These are phyloP conservation scores for Melanogrammus aeglefinus DNA, from an alignment of 2,797 vertebrate genomes.

Conservation along the genomic window DNA sequence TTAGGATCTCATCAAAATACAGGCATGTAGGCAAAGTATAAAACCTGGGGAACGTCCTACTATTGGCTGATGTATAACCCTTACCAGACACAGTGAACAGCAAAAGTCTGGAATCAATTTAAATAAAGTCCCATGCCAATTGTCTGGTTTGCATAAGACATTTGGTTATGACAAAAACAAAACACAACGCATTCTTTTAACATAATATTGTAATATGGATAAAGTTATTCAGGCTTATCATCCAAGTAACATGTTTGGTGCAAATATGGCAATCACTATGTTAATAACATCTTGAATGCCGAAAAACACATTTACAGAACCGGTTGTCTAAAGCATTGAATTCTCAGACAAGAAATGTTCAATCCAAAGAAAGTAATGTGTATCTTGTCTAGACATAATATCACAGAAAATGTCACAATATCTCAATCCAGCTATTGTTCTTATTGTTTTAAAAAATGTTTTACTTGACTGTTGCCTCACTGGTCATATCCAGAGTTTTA, in stretches of 20 bases:
- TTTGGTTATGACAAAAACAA: too few species aligned
- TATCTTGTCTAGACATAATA: conserved; percentile 2
- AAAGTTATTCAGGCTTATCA: too few species aligned
- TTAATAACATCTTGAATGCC: not conserved
- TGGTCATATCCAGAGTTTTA: conserved; percentile 52
- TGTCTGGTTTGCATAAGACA: too few species aligned
- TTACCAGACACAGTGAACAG: not conserved
- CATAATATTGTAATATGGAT: too few species aligned
- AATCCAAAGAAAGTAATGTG: not conserved
- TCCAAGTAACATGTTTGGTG: too few species aligned
- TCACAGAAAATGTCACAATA: conserved; percentile 23
- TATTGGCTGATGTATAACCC: not conserved
- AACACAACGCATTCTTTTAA: too few species aligned
- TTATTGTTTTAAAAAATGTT: conserved; percentile 38
- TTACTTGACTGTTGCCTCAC: conserved; percentile 62
- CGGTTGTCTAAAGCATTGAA: not conserved
- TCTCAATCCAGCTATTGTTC: conserved; percentile 35
- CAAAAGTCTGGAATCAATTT: too few species aligned
- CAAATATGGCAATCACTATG: too few species aligned
- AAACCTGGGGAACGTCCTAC: not conserved
- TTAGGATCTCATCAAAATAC: not conserved
- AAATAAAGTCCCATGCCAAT: too few species aligned
- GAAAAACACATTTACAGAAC: not conserved
- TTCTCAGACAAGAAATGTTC: conserved; percentile 1
- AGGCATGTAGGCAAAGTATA: not conserved